These are phyloP conservation scores for Stegostoma tigrinum DNA, from an alignment of 2,113 vertebrate genomes.

Conservation along the genomic window DNA sequence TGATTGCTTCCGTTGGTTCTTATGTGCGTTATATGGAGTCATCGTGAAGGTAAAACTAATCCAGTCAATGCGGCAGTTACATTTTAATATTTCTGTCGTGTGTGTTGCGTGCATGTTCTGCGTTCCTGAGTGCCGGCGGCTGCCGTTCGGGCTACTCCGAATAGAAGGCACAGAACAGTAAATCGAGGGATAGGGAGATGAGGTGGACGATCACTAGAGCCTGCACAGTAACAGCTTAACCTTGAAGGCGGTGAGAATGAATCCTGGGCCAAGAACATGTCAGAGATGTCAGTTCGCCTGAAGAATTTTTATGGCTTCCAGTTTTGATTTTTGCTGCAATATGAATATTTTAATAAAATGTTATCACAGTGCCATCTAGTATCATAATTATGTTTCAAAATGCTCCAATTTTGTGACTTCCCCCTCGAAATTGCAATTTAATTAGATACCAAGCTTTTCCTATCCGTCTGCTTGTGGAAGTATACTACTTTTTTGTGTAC, in stretches of 20 bases:
- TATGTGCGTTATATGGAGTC: not conserved
- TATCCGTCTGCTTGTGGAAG: not conserved
- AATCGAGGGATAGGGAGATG: not conserved
- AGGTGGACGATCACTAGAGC: not conserved
- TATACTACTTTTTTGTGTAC: not conserved
- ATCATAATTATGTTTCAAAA: not conserved
- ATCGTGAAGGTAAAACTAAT: not conserved
- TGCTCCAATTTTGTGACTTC: not conserved
- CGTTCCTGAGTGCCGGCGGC: constrained; percentile 2
- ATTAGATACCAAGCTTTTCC: not conserved
- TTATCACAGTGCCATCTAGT: not conserved
- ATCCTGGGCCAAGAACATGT: constrained; percentile 26
- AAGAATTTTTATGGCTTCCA: not conserved
- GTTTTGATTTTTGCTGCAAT: constrained; percentile 20
- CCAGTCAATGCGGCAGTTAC: constrained; percentile 34
- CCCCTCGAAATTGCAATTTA: not conserved
- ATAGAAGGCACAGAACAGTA: not conserved
- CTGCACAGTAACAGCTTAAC: constrained; percentile 5
- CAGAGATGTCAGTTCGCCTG: not conserved
- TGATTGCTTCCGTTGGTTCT: not conserved
- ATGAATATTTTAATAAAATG: constrained; percentile 27
- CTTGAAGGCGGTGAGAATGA: constrained; percentile 8
- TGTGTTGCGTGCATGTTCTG: constrained; percentile 18
- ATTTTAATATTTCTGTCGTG: constrained; percentile 32
- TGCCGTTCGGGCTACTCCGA: not conserved